Evolutionary conservation across 2,797 vertebrate species (phyloP).

Genomic region (Protonibea diacanthus): DNA sequence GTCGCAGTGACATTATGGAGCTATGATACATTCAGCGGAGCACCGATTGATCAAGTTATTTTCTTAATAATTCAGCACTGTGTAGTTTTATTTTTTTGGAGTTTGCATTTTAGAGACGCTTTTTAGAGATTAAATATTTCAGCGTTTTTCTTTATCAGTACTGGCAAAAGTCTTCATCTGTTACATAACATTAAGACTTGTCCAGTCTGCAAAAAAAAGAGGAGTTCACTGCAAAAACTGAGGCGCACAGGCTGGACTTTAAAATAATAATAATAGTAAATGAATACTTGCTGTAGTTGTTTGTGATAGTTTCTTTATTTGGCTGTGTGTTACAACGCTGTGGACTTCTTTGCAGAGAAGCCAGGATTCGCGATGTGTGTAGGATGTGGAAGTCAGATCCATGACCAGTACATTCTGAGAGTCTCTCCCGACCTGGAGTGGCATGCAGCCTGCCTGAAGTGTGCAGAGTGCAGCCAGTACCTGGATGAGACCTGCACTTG

Average conservation of each 20-base stretch:
- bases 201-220: slow-evolving; percentile 33
- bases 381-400: slow-evolving; percentile 97
- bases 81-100: neutral
- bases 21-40: slow-evolving; percentile 26
- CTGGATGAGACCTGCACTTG: slow-evolving; percentile 97
- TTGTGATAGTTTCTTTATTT: neutral
- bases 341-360: slow-evolving; percentile 88
- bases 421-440: slow-evolving; percentile 98
- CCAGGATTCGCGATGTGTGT: slow-evolving; percentile 94
- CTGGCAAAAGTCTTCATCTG: slow-evolving; percentile 36
- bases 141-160: slow-evolving; percentile 15
- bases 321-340: slow-evolving; percentile 20
- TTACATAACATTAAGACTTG: slow-evolving; percentile 58
- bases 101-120: neutral
- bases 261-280: neutral
- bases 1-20: slow-evolving; percentile 35
- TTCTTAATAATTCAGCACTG: neutral
- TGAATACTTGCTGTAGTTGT: neutral
- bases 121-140: neutral
- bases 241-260: neutral
- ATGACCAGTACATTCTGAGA: slow-evolving; percentile 95
- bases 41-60: slow-evolving; percentile 20
- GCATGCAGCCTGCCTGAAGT: slow-evolving; percentile 98
- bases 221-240: slow-evolving; percentile 1
- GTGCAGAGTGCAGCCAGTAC: slow-evolving; percentile 94